These are phyloP conservation scores for Ornithorhynchus anatinus DNA, from an alignment of 2,113 vertebrate genomes.

Conservation along the genomic window DNA sequence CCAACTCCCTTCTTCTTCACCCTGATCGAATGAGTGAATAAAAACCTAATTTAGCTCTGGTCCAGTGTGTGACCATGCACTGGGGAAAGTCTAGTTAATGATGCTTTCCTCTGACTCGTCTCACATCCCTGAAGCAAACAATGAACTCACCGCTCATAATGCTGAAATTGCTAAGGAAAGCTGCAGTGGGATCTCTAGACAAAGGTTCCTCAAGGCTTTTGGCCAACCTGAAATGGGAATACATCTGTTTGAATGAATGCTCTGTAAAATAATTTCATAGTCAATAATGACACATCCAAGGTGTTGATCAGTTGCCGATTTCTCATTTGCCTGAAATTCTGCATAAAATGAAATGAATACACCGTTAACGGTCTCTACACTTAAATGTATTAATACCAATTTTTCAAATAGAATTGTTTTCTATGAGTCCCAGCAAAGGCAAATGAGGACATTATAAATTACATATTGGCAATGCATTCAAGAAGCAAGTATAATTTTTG, in stretches of 20 bases:
- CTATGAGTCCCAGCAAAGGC: not conserved
- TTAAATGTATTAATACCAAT: not conserved
- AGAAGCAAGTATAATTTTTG: too few relatives aligned
- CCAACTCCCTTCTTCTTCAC: too few relatives aligned
- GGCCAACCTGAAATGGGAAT: conserved; percentile 52
- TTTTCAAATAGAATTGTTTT: not conserved
- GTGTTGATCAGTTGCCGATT: not conserved
- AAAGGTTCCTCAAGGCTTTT: conserved; percentile 36
- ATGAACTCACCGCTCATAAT: conserved; percentile 41
- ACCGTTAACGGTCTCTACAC: not conserved
- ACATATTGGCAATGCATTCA: too few relatives aligned
- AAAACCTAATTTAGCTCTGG: too few relatives aligned
- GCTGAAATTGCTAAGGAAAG: conserved; percentile 47
- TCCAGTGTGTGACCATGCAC: too few relatives aligned
- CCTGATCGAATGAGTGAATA: too few relatives aligned
- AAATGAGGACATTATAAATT: not conserved
- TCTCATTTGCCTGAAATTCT: not conserved
- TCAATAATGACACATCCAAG: not conserved
- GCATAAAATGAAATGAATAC: not conserved
- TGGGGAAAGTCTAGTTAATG: too few relatives aligned
- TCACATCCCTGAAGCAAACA: not conserved
- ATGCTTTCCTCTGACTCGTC: too few relatives aligned
- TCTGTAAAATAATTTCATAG: not conserved
- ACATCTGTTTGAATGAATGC: conserved; percentile 1
- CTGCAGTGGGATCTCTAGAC: not conserved